phyloP scores from a whole-genome alignment of 2,888 invertebrate genomes.

The Euphydryas editha region DNA sequence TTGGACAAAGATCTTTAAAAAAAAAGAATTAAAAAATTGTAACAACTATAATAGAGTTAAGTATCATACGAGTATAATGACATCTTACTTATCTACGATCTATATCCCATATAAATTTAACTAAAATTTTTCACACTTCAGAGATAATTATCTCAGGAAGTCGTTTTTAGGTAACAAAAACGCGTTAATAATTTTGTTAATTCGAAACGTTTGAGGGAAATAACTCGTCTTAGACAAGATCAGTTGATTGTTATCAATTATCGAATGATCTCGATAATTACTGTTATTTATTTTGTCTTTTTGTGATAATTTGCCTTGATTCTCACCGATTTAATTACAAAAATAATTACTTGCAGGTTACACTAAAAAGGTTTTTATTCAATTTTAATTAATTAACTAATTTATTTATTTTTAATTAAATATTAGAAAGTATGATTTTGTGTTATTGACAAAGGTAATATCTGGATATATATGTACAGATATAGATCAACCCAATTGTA shows the following conservation, averaged over 20 bases:
- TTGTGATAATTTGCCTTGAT: neutral
- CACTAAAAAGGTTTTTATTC: no score
- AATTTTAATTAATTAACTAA: no score
- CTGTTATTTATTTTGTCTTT: neutral
- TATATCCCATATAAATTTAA: neutral
- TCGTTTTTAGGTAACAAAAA: neutral
- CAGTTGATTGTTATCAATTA: neutral
- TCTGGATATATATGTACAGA: no score
- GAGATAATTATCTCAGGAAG: neutral
- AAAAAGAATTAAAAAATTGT: no score
- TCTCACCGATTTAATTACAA: neutral
- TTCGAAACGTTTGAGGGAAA: neutral
- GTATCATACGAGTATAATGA: neutral
- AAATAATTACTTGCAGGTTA: no score
- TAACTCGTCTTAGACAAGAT: slow-evolving; percentile 1
- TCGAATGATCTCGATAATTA: neutral
- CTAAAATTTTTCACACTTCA: neutral
- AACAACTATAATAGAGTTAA: no score
- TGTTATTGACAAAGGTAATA: no score
- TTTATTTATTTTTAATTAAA: no score
- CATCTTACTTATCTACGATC: neutral
- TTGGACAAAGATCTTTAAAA: no score
- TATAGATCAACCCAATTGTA: no score
- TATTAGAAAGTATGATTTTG: no score
- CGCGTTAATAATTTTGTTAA: neutral